Base-by-base conservation (phyloP, 2,888 invertebrate genomes). In the Cistogaster globosa region DNA sequence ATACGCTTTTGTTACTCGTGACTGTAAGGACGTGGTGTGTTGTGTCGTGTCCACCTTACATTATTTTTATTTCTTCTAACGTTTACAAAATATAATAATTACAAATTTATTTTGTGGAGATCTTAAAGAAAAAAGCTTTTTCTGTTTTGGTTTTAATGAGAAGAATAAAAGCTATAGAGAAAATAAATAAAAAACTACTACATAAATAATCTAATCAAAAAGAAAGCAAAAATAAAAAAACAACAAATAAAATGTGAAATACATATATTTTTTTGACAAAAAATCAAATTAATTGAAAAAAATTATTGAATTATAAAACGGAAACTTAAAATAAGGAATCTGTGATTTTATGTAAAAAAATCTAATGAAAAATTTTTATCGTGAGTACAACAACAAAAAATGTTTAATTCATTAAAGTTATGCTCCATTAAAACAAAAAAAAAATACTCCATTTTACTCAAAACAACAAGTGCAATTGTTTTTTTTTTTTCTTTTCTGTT, bases 1-100 rank as follows among this genome's bases (percentile, higher is more conserved):
- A 86, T 84, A 84, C 83, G 84, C 82, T 76, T 67, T 77, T 86
- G 84, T 84, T 86, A 84, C 86, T 84, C 83, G 82, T 80, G 84
- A 79, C 83, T 83, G 84, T 80, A 84, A 86, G 86, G 86, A 86
- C 84, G 86, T 86, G 84, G 68, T 51, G 57, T 79, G 42, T 62
- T 51, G 55, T 81, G 57, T 81, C 53, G 83, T 79, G 71, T 86
- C 82, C 83, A 86, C 76, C 71, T 83, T 83, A 67, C 69, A 75
- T 67, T 9, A 18, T 53, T 53, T 16, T 42, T 62, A 20, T 45
- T 42, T n/a, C 26, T 45, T 53, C 20, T 9, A 20, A n/a, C n/a
- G 7, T 32, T 32, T 32, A 53, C 18, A 53, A 53, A 51, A 20
- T 9, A 2, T 26, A 53, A 20, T 8, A 53, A 11, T 38, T 78